Conservation (phyloP, 2,888 invertebrate species). For the Drosophila helvetica region DNA sequence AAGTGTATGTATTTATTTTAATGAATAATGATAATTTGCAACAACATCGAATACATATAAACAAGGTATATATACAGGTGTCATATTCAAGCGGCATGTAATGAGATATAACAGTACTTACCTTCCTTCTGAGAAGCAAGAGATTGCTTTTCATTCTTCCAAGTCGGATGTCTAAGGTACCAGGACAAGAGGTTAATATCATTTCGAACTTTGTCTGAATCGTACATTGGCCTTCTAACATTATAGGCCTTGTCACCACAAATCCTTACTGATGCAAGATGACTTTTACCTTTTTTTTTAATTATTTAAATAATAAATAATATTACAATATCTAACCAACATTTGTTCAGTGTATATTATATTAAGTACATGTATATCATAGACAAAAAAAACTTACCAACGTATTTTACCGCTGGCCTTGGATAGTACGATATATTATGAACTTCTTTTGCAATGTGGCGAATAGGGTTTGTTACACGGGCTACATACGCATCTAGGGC, state of each 20-base stretch:
- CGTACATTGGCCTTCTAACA: slow-evolving; percentile 89
- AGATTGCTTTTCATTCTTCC: slow-evolving; percentile 78
- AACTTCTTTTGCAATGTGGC: slow-evolving; percentile 87
- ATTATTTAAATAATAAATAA: slow-evolving; percentile 72
- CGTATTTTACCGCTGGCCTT: slow-evolving; percentile 88
- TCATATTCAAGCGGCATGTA: slow-evolving; percentile 45
- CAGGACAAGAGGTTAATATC: slow-evolving; percentile 94
- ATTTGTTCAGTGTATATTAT: slow-evolving; percentile 19
- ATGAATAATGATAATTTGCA: slow-evolving; percentile 28
- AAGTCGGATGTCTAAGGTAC: slow-evolving; percentile 92
- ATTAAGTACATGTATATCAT: slow-evolving; percentile 20
- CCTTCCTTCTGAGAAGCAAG: slow-evolving; percentile 72
- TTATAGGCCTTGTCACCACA: slow-evolving; percentile 92
- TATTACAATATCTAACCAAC: slow-evolving; percentile 42
- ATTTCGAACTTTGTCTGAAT: slow-evolving; percentile 90
- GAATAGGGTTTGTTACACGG: slow-evolving; percentile 87
- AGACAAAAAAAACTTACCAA: slow-evolving; percentile 85
- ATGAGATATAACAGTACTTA: slow-evolving; percentile 61
- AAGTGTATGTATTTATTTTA: not conserved
- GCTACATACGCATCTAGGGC: slow-evolving; percentile 89
- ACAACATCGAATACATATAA: slow-evolving; percentile 37
- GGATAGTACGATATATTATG: slow-evolving; percentile 88
- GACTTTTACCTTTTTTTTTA: slow-evolving; percentile 88
- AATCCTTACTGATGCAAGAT: slow-evolving; percentile 93
- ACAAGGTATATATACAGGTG: slow-evolving; percentile 60